Percentiles rank a stretch among this genome's conserved stretches.
These are phyloP conservation scores for Drosophila limbata DNA, from an alignment of 2,888 invertebrate species.

Conservation along the genomic window DNA sequence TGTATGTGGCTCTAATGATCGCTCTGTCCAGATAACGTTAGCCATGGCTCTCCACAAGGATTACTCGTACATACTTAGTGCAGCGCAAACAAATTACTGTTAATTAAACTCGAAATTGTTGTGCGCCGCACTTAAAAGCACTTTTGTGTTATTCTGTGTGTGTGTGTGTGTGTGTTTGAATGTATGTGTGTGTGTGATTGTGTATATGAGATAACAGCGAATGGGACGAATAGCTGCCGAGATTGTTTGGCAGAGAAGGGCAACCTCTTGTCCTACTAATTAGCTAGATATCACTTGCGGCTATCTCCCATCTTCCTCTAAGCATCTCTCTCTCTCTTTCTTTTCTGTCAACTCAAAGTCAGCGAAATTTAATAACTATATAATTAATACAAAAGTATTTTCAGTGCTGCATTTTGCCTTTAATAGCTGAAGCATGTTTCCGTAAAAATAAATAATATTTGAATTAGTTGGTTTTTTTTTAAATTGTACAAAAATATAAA, in stretches of 20 bases:
- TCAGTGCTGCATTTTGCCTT: slow-evolving; percentile 6
- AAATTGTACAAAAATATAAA: too few relatives aligned
- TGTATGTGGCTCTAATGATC: slow-evolving; percentile 56
- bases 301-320: not conserved
- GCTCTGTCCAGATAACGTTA: slow-evolving; percentile 56
- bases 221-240: slow-evolving; percentile 37
- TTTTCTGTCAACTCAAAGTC: slow-evolving; percentile 15
- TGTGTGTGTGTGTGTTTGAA: slow-evolving; percentile 3
- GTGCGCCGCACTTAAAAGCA: slow-evolving; percentile 69
- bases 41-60: slow-evolving; percentile 55
- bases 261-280: slow-evolving; percentile 47
- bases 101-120: slow-evolving; percentile 75
- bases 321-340: not conserved
- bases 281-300: slow-evolving; percentile 37
- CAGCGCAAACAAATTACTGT: slow-evolving; percentile 73
- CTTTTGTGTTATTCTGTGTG: slow-evolving; percentile 44
- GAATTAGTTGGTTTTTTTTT: not conserved
- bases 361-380: slow-evolving; percentile 40
- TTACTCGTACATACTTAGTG: slow-evolving; percentile 65
- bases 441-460: not conserved
- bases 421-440: not conserved
- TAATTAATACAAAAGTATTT: slow-evolving; percentile 7
- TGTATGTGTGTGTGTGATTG: slow-evolving; percentile 5
- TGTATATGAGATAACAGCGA: slow-evolving; percentile 43
- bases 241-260: slow-evolving; percentile 33